Base-by-base conservation (phyloP, 2,888 invertebrate species). In the Leucania comma region DNA sequence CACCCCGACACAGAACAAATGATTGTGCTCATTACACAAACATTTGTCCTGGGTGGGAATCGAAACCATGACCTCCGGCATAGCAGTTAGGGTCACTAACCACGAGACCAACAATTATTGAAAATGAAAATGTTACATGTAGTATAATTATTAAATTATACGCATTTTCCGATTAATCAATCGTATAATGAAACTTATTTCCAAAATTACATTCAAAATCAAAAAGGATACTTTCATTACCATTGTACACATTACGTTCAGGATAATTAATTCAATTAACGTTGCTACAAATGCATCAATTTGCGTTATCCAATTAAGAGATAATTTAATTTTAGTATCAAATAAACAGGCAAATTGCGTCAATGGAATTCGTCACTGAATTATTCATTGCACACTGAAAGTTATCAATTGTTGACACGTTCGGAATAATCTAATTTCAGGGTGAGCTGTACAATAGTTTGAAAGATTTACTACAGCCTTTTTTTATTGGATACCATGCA, bases 181-280 rank as follows among this genome's bases (percentile, higher is more conserved):
- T 46, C 20, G 22, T 53, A 22, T 14, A 56, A n/a, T 32, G 3
- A 8, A 72, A 24, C 4, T 3, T 24, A 22, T 64, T 56, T 24
- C 9, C n/a, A 29, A 64, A 78, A 70, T 74, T n/a, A 79, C 72
- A 80, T 78, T 69, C 60, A 81, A 81, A 80, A 64, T 71, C 70
- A 78, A 76, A 78, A 68, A 46, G 61, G 65, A 79, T 75, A 67
- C 79, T 80, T 75, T 78, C 76, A 57, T 67, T 62, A 53, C n/a
- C 38, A 75, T 61, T 38, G 24, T 20, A 63, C 59, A 58, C 58
- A 68, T 87, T 85, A 78, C 77, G 75, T 80, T 86, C 80, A 74
- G 62, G 74, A 81, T 87, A 88, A 91, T 90, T 89, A 88, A 89
- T 86, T 88, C 82, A 90, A 91, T 91, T 88, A 89, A 85, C 78